Base-by-base conservation (phyloP, 2,797 vertebrate genomes). In the Acipenser transmontanus region DNA sequence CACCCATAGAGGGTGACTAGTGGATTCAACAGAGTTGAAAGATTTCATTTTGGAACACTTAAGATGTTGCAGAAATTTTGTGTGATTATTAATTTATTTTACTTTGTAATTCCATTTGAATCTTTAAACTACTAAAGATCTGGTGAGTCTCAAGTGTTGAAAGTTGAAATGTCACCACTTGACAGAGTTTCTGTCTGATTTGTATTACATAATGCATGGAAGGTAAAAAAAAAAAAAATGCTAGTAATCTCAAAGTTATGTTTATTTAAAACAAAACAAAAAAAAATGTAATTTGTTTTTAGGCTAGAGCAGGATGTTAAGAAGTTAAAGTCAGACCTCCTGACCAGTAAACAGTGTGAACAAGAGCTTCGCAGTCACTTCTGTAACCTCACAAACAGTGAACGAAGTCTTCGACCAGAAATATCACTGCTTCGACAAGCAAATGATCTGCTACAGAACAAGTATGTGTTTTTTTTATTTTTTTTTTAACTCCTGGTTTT, bases 361-460 rank as follows among this genome's bases (percentile, higher is more conserved):
- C 88, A 91, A 77, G 91, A 93, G 77, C 80, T 92, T 66, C 78
- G 86, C 14, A 91, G 89, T 70, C 91, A 93, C 80, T 71, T 91
- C 70, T 91, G 89, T 71, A 90, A 91, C 82, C 63, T 92, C 65
- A 91, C 86, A 61, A 92, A 91, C 85, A 91, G 87, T 14, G 89
- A 92, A 78, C 80, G 87, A 73, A 91, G 89, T 80, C 78, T 92
- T 76, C 85, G 87, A 47, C 89, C 91, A 0, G 90, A 92, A 72
- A 78, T 91, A 14, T 83, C 87, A 6, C 84, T 92, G 73, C 87
- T 92, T 68, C 78, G 90, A 75, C 90, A 92, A 77, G 87, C 87
- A 73, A 92, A 92, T 76, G 84, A 90, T 68, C 84, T 91, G 66
- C 85, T 92, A 57, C 91, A 92, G 70, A 91, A 85, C 86, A 92